A percentile compares a stretch with the other conserved stretches of the same genome.
Evolutionary conservation across 2,113 vertebrate species (phyloP).

Genomic region (Ictidomys tridecemlineatus): DNA sequence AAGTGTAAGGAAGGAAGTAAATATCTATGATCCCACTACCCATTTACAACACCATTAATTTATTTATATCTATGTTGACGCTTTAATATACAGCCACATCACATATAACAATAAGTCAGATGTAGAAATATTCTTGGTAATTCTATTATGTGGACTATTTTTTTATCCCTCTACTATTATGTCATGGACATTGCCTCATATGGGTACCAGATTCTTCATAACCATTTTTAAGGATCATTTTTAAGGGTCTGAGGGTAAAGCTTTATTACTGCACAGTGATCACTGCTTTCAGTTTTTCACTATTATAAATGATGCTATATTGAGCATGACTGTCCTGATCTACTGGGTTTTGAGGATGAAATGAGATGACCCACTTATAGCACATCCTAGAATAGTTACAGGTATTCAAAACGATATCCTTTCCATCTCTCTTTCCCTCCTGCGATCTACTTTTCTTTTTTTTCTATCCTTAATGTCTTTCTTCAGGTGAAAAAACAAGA

Average conservation of each 20-base stretch:
- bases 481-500: background rate
- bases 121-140: background rate
- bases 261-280: fast-evolving
- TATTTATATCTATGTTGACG: background rate
- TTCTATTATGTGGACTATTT: background rate
- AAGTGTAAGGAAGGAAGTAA: conserved; percentile 24
- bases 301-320: background rate
- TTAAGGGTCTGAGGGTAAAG: background rate
- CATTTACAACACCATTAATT: background rate
- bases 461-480: background rate
- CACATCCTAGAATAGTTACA: background rate
- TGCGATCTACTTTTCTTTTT: background rate
- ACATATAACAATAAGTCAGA: background rate
- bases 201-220: background rate
- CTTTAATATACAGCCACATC: background rate
- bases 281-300: background rate
- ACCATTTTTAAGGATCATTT: background rate
- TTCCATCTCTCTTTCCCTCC: too few relatives aligned
- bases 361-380: background rate
- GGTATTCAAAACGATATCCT: background rate
- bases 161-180: background rate
- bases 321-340: background rate
- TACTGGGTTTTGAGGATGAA: background rate
- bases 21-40: background rate
- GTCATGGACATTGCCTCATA: background rate